Percentiles rank a stretch among this genome's conserved stretches.
Evolutionary conservation across 2,888 invertebrate genomes (phyloP).

Genomic region (Tipula vernalis): DNA sequence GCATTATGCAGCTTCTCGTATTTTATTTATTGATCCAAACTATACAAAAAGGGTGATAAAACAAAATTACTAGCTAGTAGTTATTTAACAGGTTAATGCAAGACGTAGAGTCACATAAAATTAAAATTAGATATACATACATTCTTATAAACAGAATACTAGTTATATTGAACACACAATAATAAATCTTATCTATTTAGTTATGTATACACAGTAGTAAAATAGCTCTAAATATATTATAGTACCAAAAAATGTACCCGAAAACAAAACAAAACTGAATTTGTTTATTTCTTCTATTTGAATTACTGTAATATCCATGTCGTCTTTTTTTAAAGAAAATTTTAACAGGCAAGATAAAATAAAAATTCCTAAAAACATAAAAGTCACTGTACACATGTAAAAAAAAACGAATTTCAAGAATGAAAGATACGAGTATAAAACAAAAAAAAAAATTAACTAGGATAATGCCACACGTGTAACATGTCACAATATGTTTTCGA

Average conservation of each 20-base stretch:
- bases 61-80: neutral
- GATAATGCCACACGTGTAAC: neutral
- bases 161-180: neutral
- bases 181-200: neutral
- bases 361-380: neutral
- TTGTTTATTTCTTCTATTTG: neutral
- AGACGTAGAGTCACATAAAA: neutral
- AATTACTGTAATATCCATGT: neutral
- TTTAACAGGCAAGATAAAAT: neutral
- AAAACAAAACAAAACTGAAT: neutral
- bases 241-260: neutral
- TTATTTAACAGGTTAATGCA: neutral
- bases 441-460: neutral
- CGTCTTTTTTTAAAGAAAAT: neutral
- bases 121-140: neutral
- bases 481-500: neutral
- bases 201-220: neutral
- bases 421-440: neutral
- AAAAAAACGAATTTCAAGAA: neutral
- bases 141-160: neutral
- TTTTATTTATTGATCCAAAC: neutral
- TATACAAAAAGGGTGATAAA: neutral
- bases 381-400: neutral
- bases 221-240: neutral
- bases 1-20: neutral